These are phyloP conservation scores for Dendropsophus ebraccatus DNA, from an alignment of 2,113 vertebrate genomes.

Conservation along the genomic window DNA sequence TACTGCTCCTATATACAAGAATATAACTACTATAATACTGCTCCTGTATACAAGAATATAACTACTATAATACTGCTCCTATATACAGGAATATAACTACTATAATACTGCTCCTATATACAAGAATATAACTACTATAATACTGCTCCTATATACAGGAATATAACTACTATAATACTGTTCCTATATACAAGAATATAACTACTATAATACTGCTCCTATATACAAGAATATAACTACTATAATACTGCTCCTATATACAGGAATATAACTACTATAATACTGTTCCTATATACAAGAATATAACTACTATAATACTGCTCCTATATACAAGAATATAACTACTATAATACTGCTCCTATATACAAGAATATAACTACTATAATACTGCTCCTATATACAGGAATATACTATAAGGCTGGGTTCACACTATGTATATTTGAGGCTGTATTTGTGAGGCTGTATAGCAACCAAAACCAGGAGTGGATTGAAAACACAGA, in stretches of 20 bases:
- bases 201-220: no score
- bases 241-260: no score
- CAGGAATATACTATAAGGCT: no score
- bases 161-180: background rate
- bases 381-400: background rate
- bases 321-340: background rate
- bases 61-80: constrained; percentile 2
- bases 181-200: no score
- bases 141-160: background rate
- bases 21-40: constrained; percentile 11
- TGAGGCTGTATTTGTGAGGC: no score
- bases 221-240: no score
- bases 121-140: constrained; percentile 16
- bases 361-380: constrained; percentile 3
- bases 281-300: background rate
- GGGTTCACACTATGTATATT: no score
- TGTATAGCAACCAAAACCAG: no score
- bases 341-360: background rate
- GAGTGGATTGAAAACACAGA: no score
- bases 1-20: background rate
- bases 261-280: no score
- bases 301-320: constrained; percentile 17
- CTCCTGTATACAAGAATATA: background rate
- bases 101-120: background rate
- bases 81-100: constrained; percentile 5